Conservation (phyloP, 2,888 invertebrate genomes). For the Xestobium rufovillosum region DNA sequence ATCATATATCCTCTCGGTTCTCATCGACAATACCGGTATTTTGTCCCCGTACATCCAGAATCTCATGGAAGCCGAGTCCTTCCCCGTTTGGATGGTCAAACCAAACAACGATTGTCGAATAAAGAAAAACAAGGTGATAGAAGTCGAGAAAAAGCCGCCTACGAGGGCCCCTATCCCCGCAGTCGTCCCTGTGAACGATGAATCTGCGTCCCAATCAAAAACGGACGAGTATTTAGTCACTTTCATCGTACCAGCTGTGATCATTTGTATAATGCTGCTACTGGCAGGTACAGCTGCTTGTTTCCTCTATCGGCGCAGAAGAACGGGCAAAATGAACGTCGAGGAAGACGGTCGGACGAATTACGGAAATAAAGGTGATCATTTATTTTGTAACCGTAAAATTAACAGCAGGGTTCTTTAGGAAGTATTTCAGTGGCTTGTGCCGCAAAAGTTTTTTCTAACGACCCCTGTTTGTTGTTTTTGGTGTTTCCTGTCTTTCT, state of each 20-base stretch:
- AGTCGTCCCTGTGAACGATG: conserved; percentile 30
- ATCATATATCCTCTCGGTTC: conserved; percentile 59
- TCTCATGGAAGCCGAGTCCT: conserved; percentile 64
- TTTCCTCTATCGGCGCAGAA: conserved; percentile 73
- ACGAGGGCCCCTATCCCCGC: no score
- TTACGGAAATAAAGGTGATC: conserved; percentile 66
- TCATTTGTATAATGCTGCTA: conserved; percentile 80
- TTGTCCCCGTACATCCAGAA: conserved; percentile 53
- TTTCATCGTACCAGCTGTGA: conserved; percentile 81
- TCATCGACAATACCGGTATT: conserved; percentile 57
- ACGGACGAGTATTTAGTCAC: conserved; percentile 65
- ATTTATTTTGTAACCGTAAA: no score
- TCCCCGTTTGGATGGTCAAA: conserved; percentile 59
- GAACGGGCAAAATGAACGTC: conserved; percentile 77
- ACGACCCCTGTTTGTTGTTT: no score
- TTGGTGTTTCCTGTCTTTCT: no score
- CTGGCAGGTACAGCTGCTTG: conserved; percentile 84
- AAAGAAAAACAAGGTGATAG: conserved; percentile 24
- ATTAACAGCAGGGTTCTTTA: no score
- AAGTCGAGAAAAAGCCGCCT: neutral
- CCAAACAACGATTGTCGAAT: conserved; percentile 52
- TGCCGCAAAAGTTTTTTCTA: no score
- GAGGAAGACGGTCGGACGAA: conserved; percentile 73
- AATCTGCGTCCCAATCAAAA: conserved; percentile 42
- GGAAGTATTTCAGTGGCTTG: no score